A percentile compares a stretch with the other conserved stretches of the same genome.
These are phyloP conservation scores for Drosophila kohkoa DNA, from an alignment of 1,140 invertebrate genomes.

Conservation along the genomic window DNA sequence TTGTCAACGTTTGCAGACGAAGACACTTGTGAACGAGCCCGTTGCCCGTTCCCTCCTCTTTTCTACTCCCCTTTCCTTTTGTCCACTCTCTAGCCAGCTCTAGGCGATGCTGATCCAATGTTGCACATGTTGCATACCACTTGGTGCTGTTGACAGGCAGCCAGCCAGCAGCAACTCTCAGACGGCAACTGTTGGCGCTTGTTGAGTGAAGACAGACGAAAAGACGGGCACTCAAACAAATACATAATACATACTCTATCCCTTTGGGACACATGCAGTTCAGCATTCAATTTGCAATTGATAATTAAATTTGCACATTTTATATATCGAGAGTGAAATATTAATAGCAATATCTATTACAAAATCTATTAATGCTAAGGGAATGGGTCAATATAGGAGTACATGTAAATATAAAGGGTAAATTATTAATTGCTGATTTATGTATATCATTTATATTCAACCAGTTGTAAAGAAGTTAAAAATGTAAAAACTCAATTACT, in stretches of 20 bases:
- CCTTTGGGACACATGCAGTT: constrained; percentile 7
- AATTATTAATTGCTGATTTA: too few relatives aligned
- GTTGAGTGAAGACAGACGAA: constrained; percentile 63
- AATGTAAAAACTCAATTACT: too few relatives aligned
- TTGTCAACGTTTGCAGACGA: constrained; percentile 67
- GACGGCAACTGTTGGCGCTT: constrained; percentile 73
- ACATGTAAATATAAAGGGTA: too few relatives aligned
- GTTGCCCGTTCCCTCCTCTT: not conserved
- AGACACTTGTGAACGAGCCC: constrained; percentile 59
- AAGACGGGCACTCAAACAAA: constrained; percentile 45
- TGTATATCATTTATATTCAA: too few relatives aligned
- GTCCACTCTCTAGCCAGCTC: constrained; percentile 13
- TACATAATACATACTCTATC: constrained; percentile 27
- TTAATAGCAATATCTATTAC: too few relatives aligned
- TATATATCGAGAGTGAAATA: too few relatives aligned
- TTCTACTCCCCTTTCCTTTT: not conserved
- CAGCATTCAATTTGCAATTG: constrained; percentile 3
- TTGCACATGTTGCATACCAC: constrained; percentile 72
- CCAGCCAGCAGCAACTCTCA: constrained; percentile 48
- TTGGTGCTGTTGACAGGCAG: constrained; percentile 73
- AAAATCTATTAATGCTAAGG: too few relatives aligned
- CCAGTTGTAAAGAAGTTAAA: too few relatives aligned
- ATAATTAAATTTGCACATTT: not conserved
- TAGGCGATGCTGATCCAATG: constrained; percentile 18
- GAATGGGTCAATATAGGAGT: too few relatives aligned